phyloP scores from a whole-genome alignment of 2,113 vertebrate genomes.

The Dissostichus mawsoni region DNA sequence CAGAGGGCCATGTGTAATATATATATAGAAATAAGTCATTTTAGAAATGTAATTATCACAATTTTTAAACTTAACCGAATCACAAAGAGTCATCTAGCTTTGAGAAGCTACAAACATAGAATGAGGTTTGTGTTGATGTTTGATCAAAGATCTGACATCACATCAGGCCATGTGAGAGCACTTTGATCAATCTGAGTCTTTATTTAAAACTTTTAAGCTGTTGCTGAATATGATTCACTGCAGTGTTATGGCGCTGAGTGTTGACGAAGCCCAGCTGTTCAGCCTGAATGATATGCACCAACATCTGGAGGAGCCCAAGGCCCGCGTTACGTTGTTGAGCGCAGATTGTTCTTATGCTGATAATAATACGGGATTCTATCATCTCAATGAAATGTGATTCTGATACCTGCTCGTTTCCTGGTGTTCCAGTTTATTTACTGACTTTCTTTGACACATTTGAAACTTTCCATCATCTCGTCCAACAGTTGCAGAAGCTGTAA shows the following conservation, averaged over 20 bases:
- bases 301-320: conserved; percentile 63
- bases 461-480: conserved; percentile 28
- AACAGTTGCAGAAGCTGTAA: conserved; percentile 32
- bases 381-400: conserved; percentile 25
- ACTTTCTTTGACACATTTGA: neutral
- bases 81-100: too few relatives aligned
- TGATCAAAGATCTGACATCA: too few relatives aligned
- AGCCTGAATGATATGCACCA: conserved; percentile 26
- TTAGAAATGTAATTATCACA: too few relatives aligned
- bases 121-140: too few relatives aligned
- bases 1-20: too few relatives aligned
- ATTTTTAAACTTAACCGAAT: too few relatives aligned
- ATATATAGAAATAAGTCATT: too few relatives aligned
- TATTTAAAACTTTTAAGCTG: conserved; percentile 33
- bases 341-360: conserved; percentile 31
- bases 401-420: conserved; percentile 20
- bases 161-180: neutral
- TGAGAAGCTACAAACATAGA: too few relatives aligned
- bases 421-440: conserved; percentile 5
- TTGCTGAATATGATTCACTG: conserved; percentile 46
- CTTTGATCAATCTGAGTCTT: conserved; percentile 7
- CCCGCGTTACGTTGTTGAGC: conserved; percentile 8
- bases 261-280: conserved; percentile 40
- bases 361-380: conserved; percentile 25
- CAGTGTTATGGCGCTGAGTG: conserved; percentile 26